These are phyloP conservation scores for Cataglyphis rosenhaueri DNA, from an alignment of 2,888 invertebrate species.

Conservation along the genomic window DNA sequence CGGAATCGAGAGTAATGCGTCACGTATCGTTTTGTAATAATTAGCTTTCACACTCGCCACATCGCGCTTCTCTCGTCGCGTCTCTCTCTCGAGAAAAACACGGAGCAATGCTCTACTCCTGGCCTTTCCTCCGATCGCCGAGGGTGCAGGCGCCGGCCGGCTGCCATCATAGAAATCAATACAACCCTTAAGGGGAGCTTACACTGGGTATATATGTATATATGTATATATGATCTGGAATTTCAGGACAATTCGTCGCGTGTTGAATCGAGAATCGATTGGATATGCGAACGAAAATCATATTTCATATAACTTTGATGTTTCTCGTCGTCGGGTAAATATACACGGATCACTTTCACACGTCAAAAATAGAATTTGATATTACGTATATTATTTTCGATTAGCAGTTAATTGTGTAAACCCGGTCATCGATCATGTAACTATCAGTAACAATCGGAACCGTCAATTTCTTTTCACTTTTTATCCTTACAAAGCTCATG, in stretches of 20 bases:
- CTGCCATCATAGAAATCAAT: constrained; percentile 83
- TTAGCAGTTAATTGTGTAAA: background rate
- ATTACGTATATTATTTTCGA: background rate
- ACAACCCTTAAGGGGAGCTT: constrained; percentile 76
- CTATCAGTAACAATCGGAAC: background rate
- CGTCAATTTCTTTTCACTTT: background rate
- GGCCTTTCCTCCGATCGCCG: constrained; percentile 57
- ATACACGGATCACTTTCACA: background rate
- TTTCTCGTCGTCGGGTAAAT: background rate
- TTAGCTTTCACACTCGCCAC: constrained; percentile 31
- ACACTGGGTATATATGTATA: constrained; percentile 1
- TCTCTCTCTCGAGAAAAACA: background rate
- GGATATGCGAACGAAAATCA: background rate
- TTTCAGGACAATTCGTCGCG: background rate
- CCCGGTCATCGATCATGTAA: background rate
- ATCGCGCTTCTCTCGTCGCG: too few relatives aligned
- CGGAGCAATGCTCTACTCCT: constrained; percentile 21
- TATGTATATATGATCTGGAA: constrained; percentile 35
- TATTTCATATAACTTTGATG: background rate
- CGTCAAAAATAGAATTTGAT: background rate
- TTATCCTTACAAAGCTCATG: background rate
- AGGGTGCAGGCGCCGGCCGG: constrained; percentile 75
- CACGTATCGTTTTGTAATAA: constrained; percentile 9
- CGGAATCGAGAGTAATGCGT: constrained; percentile 30
- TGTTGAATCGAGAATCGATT: background rate